Percentiles rank a stretch among this genome's conserved stretches.
Evolutionary conservation across 1,140 invertebrate species (phyloP).

Genomic region (Pseudoatta argentina): DNA sequence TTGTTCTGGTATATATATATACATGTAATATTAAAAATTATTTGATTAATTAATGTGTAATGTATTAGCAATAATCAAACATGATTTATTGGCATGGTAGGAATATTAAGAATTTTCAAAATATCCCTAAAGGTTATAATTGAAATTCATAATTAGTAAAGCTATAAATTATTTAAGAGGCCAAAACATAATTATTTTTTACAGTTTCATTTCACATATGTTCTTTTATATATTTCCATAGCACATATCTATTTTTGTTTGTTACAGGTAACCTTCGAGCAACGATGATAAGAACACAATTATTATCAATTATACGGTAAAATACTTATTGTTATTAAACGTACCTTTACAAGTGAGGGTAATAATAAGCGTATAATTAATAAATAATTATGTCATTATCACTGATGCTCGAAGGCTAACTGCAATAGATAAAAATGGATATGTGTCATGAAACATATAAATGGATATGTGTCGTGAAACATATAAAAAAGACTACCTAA

Average conservation of each 20-base stretch:
- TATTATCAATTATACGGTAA: neutral
- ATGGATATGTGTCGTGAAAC: neutral
- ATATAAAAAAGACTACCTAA: neutral
- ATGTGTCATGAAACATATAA: neutral
- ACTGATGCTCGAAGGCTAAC: neutral
- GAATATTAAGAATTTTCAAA: too few species aligned
- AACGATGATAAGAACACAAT: neutral
- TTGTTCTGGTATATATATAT: neutral
- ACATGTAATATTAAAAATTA: neutral
- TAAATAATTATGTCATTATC: neutral
- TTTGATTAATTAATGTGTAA: constrained; percentile 13
- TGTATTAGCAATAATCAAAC: too few species aligned
- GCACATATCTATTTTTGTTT: neutral
- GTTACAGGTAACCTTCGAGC: neutral
- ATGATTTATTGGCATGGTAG: too few species aligned
- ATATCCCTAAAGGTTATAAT: too few species aligned
- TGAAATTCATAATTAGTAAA: too few species aligned
- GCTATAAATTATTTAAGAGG: too few species aligned
- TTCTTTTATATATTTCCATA: neutral
- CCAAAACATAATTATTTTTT: neutral
- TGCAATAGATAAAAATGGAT: neutral
- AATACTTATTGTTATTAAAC: neutral
- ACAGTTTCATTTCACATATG: too few species aligned
- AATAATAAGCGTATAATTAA: neutral
- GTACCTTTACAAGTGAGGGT: too few species aligned